Evolutionary conservation across 1,140 invertebrate species (phyloP), one percentile per base, ranked within the genome.

Genomic region (Leptopilina boulardi): DNA sequence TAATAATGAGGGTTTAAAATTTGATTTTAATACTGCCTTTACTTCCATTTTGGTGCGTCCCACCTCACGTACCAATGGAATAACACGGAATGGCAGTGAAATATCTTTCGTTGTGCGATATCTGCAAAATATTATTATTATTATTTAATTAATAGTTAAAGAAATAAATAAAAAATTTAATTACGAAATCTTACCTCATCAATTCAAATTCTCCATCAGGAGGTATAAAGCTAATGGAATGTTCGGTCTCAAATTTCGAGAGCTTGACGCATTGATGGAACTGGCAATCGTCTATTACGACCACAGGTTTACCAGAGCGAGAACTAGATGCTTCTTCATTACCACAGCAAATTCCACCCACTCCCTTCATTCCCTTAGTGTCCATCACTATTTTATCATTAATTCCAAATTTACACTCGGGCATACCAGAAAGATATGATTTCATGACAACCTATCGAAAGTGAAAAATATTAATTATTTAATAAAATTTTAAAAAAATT

Each of bases 51-150:
- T 99, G 77, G 98, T 99, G 77, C 98, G 95, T 0, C 98, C 99
- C 19, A 99, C 98, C 91, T 99, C 99, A 9, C 98, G 93, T 0
- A 99, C 99, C 34, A 99, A 91, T 0, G 99, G 99, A 88, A 99
- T 99, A 38, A 99, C 98, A 71, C 99, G 96, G 94, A 99, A 99
- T 83, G 99, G 99, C 82, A 99, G 92, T 74, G 98, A 99, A 88
- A 99, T 99, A 91, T 99, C 99, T 91, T 99, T 99, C n/a, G 99
- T 99, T 72, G 99, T 99, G 70, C 99, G 96, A 91, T 99, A 99
- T 91, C 96, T 98, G 87, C 70, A 76, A 81, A 83, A 74, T 75
- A 77, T 56, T 77, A 51, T 51, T 47, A 47, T 15, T 47, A 8
- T 51, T 18, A 51, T 18, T 47, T 15, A 9, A 11, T 42, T 42